Percentiles rank a stretch among this genome's conserved stretches.
Evolutionary conservation across 2,113 vertebrate species (phyloP).

Genomic region (Pygoscelis adeliae): DNA sequence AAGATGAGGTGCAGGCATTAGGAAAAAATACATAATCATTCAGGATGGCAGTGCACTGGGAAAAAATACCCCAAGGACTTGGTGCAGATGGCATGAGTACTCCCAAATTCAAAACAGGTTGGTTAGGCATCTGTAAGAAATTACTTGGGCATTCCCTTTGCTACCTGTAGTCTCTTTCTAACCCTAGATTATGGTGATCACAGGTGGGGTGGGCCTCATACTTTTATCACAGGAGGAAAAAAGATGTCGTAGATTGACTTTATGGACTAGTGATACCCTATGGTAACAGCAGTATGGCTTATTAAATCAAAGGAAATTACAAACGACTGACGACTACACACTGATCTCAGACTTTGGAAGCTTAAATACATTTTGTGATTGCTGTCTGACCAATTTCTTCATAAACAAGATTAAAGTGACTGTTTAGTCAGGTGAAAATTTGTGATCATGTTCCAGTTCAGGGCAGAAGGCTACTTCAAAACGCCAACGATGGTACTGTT

Average conservation of each 20-base stretch:
- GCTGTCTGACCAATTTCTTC: background rate
- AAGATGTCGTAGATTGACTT: background rate
- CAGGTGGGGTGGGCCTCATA: background rate
- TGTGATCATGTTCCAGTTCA: background rate
- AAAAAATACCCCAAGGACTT: background rate
- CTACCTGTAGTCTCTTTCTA: background rate
- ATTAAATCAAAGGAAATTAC: background rate
- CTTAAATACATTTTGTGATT: background rate
- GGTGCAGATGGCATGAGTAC: background rate
- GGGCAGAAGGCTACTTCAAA: background rate
- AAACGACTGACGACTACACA: fast-evolving
- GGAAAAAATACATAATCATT: background rate
- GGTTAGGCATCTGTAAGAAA: background rate
- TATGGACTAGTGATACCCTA: background rate
- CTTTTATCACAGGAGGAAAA: background rate
- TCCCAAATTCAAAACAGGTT: background rate
- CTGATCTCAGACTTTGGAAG: background rate
- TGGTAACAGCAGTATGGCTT: background rate
- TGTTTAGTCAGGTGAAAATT: background rate
- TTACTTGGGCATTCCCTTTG: background rate
- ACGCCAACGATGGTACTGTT: background rate
- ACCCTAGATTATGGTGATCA: background rate
- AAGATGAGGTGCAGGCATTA: background rate
- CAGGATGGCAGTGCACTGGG: background rate
- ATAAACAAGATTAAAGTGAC: background rate